Base-by-base conservation (phyloP, 2,888 invertebrate species). In the Eupelmus urozonus region DNA sequence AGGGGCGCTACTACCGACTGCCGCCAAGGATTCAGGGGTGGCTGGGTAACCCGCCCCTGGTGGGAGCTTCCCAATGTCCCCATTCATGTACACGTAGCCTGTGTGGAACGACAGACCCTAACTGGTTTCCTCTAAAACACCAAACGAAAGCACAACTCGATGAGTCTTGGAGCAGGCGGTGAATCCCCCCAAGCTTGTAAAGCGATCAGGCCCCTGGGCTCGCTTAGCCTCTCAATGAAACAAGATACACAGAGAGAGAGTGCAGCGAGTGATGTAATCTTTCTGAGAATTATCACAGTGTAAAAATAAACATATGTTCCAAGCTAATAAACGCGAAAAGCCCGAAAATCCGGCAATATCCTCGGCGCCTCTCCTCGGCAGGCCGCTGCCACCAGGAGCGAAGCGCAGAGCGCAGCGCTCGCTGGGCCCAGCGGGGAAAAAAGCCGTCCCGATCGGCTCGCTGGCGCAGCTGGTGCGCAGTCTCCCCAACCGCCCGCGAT, bases 61-160 rank as follows among this genome's bases (percentile, higher is more conserved):
- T 91, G 93, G 93, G 92, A 93, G 92, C 92, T 94, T 94, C 90
- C 93, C 93, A 91, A 94, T 92, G 92, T 95, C 95, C 92, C 94
- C 95, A 94, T 95, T 95, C 94, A 95, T 94, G 93, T 94, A 95
- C 92, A 93, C 93, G 92, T 93, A 93, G 90, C 94, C 94, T 93
- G 88, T 57, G 73, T 81, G 51, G 40, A 79, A 76, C 69, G 42
- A 73, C 62, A 66, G 76, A 76, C 27, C 69, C 49, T n/a, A 74
- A 78, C 59, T 70, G 63, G 57, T 74, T 59, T 73, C 27, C 49
- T 74, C 78, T 78, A 60, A n/a, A 67, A 73, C 62, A 78, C 13
- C 16, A 74, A 74, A 74, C 1, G 3, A 40, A 29, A 49, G 23
- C 20, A 59, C 18, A 23, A 29, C 27, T 51, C 25, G n/a, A 66